These are phyloP conservation scores for Acrobasis consociella DNA, from an alignment of 2,888 invertebrate genomes.

Conservation along the genomic window DNA sequence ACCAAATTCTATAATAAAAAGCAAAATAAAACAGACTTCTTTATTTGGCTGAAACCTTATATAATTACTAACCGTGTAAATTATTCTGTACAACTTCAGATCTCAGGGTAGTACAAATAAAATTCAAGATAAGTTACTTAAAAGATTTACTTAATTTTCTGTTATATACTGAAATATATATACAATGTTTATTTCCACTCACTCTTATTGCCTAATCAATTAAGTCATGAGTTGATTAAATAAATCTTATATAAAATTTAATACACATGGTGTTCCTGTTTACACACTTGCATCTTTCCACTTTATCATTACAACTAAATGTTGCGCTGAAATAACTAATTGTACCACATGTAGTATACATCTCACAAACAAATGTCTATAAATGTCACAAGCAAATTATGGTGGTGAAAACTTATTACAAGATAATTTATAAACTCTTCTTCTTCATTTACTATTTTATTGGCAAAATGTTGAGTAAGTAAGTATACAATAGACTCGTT, in stretches of 20 bases:
- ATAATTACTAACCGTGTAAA: slow-evolving; percentile 28
- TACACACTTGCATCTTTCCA: slow-evolving; percentile 61
- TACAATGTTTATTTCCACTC: slow-evolving; percentile 78
- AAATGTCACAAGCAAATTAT: slow-evolving; percentile 33
- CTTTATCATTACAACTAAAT: slow-evolving; percentile 56
- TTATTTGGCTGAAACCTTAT: slow-evolving; percentile 22
- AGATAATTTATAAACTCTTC: slow-evolving; percentile 43
- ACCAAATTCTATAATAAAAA: not conserved
- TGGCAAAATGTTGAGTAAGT: slow-evolving; percentile 43
- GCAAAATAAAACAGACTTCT: slow-evolving; percentile 4
- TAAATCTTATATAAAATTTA: slow-evolving; percentile 73
- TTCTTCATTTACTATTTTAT: slow-evolving; percentile 46
- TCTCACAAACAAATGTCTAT: slow-evolving; percentile 36
- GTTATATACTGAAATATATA: slow-evolving; percentile 80
- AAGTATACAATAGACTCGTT: slow-evolving; percentile 52
- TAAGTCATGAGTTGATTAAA: slow-evolving; percentile 80
- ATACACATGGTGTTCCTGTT: slow-evolving; percentile 66
- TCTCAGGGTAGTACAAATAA: slow-evolving; percentile 78
- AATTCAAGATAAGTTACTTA: slow-evolving; percentile 76
- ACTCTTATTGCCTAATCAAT: slow-evolving; percentile 73
- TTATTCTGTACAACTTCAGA: slow-evolving; percentile 58
- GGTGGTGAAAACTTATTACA: slow-evolving; percentile 21
- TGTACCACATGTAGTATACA: slow-evolving; percentile 61
- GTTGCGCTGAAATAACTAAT: slow-evolving; percentile 58
- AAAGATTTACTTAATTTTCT: slow-evolving; percentile 78